Evolutionary conservation across 2,797 vertebrate genomes (phyloP).

Genomic region (Enteromius treurensis): DNA sequence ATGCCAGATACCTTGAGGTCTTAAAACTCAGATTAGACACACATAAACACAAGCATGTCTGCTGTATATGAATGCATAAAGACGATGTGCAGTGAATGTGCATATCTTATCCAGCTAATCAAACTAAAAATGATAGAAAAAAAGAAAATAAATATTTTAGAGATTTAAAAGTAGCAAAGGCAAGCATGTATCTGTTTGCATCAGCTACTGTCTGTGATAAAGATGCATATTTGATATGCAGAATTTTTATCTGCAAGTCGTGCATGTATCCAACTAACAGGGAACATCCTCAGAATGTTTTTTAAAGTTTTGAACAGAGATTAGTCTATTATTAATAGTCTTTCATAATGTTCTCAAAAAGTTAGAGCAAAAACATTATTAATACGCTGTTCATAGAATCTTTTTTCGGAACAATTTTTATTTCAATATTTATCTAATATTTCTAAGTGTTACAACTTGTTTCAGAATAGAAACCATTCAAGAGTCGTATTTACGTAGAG

Average conservation of each 20-base stretch:
- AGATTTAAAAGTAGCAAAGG: not conserved
- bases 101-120: not conserved
- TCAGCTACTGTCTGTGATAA: not conserved
- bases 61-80: not conserved
- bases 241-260: not conserved
- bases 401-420: not conserved
- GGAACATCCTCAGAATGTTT: not conserved
- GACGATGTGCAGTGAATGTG: not conserved
- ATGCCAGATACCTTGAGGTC: constrained; percentile 35
- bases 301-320: not conserved
- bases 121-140: not conserved
- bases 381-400: not conserved
- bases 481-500: not conserved
- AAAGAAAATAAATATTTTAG: not conserved
- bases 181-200: not conserved
- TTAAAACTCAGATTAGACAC: constrained; percentile 9
- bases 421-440: not conserved
- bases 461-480: not conserved
- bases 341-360: not conserved
- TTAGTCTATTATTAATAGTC: not conserved
- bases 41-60: constrained; percentile 5
- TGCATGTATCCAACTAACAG: not conserved
- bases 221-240: not conserved
- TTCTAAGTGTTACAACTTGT: not conserved
- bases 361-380: not conserved